Conservation (phyloP, 2,888 invertebrate species). For the Liodrosophila aerea region DNA sequence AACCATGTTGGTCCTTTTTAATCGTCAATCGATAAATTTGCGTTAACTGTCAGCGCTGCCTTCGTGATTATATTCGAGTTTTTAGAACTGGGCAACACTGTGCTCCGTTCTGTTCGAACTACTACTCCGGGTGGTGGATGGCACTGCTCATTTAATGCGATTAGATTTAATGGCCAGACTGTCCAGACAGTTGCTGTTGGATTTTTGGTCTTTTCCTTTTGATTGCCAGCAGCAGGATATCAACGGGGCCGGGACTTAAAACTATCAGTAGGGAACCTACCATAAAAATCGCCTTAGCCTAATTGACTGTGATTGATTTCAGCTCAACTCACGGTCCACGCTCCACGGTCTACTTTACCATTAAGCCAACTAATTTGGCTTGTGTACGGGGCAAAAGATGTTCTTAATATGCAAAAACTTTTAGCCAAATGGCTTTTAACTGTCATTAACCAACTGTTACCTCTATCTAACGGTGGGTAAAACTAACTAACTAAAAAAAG, state of each 20-base stretch:
- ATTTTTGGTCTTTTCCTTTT: conserved; percentile 32
- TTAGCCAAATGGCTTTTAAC: conserved; percentile 74
- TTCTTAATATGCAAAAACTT: conserved; percentile 74
- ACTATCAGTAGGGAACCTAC: conserved; percentile 46
- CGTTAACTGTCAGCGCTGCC: conserved; percentile 69
- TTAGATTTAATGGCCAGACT: conserved; percentile 78
- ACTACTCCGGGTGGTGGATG: conserved; percentile 36
- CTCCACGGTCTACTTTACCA: no score
- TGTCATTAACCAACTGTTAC: conserved; percentile 75
- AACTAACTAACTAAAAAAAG: neutral
- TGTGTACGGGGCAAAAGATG: conserved; percentile 52
- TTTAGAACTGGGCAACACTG: conserved; percentile 8
- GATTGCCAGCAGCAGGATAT: conserved; percentile 52
- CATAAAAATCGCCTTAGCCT: conserved; percentile 73
- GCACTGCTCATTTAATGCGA: conserved; percentile 76
- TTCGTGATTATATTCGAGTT: conserved; percentile 26
- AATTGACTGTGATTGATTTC: conserved; percentile 70
- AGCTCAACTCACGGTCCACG: conserved; percentile 13
- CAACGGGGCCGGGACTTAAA: conserved; percentile 57
- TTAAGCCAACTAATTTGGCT: conserved; percentile 51
- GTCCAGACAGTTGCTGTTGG: conserved; percentile 43
- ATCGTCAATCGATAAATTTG: conserved; percentile 78
- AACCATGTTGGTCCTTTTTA: conserved; percentile 48
- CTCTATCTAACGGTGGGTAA: conserved; percentile 15
- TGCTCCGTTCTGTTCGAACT: conserved; percentile 7